Evolutionary conservation across 2,888 invertebrate genomes (phyloP).

Genomic region (Aspidiotus rigidus): DNA sequence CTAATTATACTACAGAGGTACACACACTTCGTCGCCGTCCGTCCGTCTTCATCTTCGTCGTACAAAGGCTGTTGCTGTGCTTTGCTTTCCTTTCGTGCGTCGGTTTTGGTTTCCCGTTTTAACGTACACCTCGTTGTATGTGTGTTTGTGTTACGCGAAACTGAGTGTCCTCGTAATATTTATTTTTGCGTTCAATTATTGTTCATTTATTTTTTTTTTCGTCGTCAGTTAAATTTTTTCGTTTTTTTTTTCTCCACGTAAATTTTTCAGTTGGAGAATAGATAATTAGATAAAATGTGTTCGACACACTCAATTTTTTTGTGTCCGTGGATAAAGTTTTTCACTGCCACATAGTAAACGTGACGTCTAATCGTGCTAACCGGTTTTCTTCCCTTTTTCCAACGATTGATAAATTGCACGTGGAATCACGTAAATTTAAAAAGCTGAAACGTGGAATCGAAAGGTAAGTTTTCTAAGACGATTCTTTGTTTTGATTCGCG

Average conservation of each 20-base stretch:
- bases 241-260: conserved; percentile 9
- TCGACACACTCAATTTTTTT: not conserved
- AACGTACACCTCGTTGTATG: conserved; percentile 1
- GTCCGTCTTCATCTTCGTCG: conserved; percentile 17
- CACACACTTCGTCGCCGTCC: conserved; percentile 5
- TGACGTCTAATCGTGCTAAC: conserved; percentile 15
- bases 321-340: conserved; percentile 19
- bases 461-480: conserved; percentile 10
- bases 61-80: conserved; percentile 5
- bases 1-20: conserved; percentile 14
- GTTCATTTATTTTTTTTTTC: not conserved
- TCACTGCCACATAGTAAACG: conserved; percentile 12
- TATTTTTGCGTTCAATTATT: conserved; percentile 3
- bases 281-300: conserved; percentile 15
- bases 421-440: conserved; percentile 18
- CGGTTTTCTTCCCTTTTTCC: conserved; percentile 9
- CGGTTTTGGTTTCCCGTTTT: not conserved
- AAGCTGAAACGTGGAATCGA: conserved; percentile 5
- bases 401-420: conserved; percentile 24
- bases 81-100: conserved; percentile 8
- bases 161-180: not conserved
- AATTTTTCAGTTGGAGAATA: not conserved
- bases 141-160: not conserved
- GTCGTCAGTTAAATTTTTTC: conserved; percentile 1
- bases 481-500: too few relatives aligned